Percentiles rank a stretch among this genome's conserved stretches.
These are phyloP conservation scores for Mormyrus proboscirostris DNA, from an alignment of 2,797 vertebrate genomes.

Conservation along the genomic window DNA sequence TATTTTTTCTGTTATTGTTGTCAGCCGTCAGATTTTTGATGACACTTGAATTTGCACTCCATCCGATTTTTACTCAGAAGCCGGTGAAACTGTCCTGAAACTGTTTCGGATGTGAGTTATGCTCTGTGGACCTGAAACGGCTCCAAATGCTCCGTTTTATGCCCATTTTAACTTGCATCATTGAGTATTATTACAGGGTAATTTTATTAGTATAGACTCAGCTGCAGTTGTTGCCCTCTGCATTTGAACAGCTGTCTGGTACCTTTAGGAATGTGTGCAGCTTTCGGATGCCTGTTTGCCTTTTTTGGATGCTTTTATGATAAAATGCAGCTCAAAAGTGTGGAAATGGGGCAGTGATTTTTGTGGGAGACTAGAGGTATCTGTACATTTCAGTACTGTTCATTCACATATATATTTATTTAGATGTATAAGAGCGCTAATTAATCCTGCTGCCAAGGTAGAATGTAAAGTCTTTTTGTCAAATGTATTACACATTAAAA, in stretches of 20 bases:
- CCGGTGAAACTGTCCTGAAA: not conserved
- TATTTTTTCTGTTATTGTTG: constrained; percentile 27
- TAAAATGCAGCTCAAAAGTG: not conserved
- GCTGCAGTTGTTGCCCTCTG: not conserved
- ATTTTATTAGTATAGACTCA: not conserved
- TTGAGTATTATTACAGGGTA: not conserved
- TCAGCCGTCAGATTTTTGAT: not conserved
- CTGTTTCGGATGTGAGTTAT: not conserved
- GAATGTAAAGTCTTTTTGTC: not conserved
- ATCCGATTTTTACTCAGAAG: not conserved
- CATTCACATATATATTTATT: not conserved
- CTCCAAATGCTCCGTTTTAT: not conserved
- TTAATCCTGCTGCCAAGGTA: not conserved
- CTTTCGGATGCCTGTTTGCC: not conserved
- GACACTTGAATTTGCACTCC: not conserved
- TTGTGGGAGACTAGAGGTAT: not conserved
- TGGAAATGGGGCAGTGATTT: not conserved
- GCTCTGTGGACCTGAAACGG: not conserved
- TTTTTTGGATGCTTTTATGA: not conserved
- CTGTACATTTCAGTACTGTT: not conserved
- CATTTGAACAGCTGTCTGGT: not conserved
- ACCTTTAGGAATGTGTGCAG: not conserved
- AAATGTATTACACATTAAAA: not conserved
- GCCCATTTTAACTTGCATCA: not conserved
- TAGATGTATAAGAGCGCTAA: not conserved